phyloP scores from a whole-genome alignment of 2,113 vertebrate genomes.

The Ptychochromis oligacanthus region DNA sequence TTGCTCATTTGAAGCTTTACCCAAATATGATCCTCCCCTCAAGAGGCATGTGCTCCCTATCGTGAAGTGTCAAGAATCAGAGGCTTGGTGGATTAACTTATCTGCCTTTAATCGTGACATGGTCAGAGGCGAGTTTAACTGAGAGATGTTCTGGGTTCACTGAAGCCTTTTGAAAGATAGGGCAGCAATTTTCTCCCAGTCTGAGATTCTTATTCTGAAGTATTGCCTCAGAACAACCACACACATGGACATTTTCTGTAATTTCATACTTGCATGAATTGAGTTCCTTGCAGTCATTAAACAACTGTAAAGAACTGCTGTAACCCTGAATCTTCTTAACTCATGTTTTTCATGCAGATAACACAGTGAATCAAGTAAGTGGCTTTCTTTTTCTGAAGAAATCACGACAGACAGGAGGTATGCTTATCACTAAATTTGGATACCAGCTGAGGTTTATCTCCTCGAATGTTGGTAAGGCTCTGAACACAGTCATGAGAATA shows the following conservation, averaged over 20 bases:
- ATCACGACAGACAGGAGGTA: slow-evolving; percentile 4
- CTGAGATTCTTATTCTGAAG: slow-evolving; percentile 18
- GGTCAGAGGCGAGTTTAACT: slow-evolving; percentile 55
- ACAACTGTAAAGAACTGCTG: slow-evolving; percentile 6
- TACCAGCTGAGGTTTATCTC: slow-evolving; percentile 42
- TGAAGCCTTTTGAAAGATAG: slow-evolving; percentile 31
- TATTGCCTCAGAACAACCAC: slow-evolving; percentile 29
- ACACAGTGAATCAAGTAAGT: slow-evolving; percentile 12
- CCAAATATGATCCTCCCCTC: slow-evolving; percentile 41
- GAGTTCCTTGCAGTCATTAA: slow-evolving; percentile 32
- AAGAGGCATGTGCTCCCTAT: slow-evolving; percentile 47
- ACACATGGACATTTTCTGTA: slow-evolving; percentile 26
- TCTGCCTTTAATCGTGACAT: slow-evolving; percentile 66
- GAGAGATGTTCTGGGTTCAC: slow-evolving; percentile 42
- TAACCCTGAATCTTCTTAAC: neutral
- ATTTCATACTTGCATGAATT: slow-evolving; percentile 42
- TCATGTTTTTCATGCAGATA: neutral
- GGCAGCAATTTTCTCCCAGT: slow-evolving; percentile 37
- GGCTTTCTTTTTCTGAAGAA: slow-evolving; percentile 32
- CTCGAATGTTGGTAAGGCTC: slow-evolving; percentile 17
- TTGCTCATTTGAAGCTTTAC: slow-evolving; percentile 35
- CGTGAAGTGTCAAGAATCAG: slow-evolving; percentile 68
- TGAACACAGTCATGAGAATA: slow-evolving; percentile 26
- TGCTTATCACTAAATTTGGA: slow-evolving; percentile 24
- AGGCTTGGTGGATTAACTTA: slow-evolving; percentile 66